Base-by-base conservation (phyloP, 2,888 invertebrate genomes). In the Hybos culiciformis region DNA sequence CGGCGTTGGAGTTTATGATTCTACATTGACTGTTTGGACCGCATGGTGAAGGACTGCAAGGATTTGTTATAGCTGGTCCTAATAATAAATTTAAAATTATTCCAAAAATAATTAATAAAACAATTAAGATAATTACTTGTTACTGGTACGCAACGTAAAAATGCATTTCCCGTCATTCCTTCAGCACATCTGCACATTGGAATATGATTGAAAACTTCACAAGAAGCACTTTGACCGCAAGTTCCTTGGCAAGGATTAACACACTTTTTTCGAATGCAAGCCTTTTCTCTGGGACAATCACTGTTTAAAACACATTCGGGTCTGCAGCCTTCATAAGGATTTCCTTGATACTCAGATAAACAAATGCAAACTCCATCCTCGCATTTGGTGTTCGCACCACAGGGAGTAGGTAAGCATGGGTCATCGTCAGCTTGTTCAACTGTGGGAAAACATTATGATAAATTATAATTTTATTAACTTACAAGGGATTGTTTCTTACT, bases 251-350 rank as follows among this genome's bases (percentile, higher is more conserved):
- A 86, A 20, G 90, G 88, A 66, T 91, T 84, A 46, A 75, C 72
- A 56, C 91, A 92, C 59, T 82, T 83, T 51, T 83, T 82, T 14
- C 77, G 74, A 56, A 84, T 83, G 58, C 90, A 91, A 9, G 86
- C 83, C 51, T 79, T 77, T 50, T 86, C 79, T 37, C 83, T 76
- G 0, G 86, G 73, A 63, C 91, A 92, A 57, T 91, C 90, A 1
- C 82, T 80, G 58, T 90, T 90, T 42, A 83, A 79, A 14, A 90
- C 70, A 63, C 91, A 91, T 62, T 90, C 91, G 1, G 88, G 88
- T 50, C 82, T 72, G 56, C 83, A 83, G 34, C 75, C 76, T 48
- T 79, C 75, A 58, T 83, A 80, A 0, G 84, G 83, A 62, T 83
- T 82, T 18, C 85, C 84, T 49, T 75, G 75, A 52, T 82, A 77